Evolutionary conservation across 2,113 vertebrate genomes (phyloP).

Genomic region (Onychorhynchus coronatus): DNA sequence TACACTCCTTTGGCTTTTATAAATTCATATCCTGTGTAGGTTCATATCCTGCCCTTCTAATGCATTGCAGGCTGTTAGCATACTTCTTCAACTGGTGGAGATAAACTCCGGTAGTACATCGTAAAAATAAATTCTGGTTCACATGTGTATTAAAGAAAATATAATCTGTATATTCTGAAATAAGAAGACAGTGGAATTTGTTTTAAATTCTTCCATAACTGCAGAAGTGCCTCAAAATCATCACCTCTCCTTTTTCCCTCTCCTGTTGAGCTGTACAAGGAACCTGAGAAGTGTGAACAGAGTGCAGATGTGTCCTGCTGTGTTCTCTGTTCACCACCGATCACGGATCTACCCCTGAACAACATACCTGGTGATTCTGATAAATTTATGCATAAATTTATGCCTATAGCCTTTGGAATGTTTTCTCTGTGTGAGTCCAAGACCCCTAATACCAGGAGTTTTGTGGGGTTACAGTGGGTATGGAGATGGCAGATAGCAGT

Average conservation of each 20-base stretch:
- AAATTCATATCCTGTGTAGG: slow-evolving; percentile 26
- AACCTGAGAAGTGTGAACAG: not conserved
- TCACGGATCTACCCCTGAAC: not conserved
- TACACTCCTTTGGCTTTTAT: slow-evolving; percentile 5
- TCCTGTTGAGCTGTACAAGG: not conserved
- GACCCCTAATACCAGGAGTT: not conserved
- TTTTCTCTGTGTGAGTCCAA: not conserved
- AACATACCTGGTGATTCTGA: not conserved
- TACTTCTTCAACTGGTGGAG: not conserved
- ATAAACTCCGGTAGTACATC: not conserved
- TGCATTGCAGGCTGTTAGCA: not conserved
- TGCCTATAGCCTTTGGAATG: not conserved
- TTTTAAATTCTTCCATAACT: not conserved
- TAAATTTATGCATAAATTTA: not conserved
- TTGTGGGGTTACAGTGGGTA: not conserved
- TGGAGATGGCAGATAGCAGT: not conserved
- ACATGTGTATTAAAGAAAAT: not conserved
- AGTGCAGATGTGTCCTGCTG: not conserved
- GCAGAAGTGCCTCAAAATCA: not conserved
- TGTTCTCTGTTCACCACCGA: not conserved
- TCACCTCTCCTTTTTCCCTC: not conserved
- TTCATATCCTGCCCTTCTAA: slow-evolving; percentile 14
- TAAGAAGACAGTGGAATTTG: not conserved
- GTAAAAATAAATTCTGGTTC: not conserved
- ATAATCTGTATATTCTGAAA: not conserved